A percentile compares a stretch with the other conserved stretches of the same genome.
These are phyloP conservation scores for Syndactyla subalaris DNA, from an alignment of 2,797 vertebrate species.

Conservation along the genomic window DNA sequence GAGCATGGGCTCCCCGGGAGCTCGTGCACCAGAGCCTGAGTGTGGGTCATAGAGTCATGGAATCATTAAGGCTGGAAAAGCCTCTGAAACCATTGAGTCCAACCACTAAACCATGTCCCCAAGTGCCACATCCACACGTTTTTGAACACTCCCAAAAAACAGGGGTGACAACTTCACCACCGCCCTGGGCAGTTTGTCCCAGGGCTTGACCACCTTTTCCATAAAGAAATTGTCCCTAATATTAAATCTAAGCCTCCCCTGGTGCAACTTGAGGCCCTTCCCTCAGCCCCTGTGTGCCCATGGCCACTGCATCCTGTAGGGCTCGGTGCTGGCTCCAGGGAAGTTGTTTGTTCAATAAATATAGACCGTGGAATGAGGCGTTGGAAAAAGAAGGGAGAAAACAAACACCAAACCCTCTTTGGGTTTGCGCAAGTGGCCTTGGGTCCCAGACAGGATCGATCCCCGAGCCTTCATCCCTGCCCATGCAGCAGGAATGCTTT, in stretches of 20 bases:
- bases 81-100: not conserved
- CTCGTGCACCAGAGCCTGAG: not conserved
- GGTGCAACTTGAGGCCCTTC: not conserved
- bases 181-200: not conserved
- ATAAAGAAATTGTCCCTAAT: not conserved
- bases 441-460: slow-evolving; percentile 46
- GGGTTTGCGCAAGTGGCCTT: slow-evolving; percentile 59
- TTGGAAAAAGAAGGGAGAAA: not conserved
- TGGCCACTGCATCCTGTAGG: not conserved
- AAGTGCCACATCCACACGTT: rapidly evolving
- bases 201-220: not conserved
- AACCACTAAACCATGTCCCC: rapidly evolving
- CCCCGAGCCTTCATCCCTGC: not conserved
- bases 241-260: not conserved
- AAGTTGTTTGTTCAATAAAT: slow-evolving; percentile 47
- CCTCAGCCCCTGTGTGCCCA: not conserved
- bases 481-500: not conserved
- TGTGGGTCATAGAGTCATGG: rapidly evolving
- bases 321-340: not conserved
- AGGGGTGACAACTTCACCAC: not conserved
- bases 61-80: not conserved
- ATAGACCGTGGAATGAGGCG: not conserved
- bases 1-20: not conserved
- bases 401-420: not conserved
- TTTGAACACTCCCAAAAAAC: not conserved